Conservation (phyloP, 2,797 vertebrate genomes). For the Scleropages formosus region DNA sequence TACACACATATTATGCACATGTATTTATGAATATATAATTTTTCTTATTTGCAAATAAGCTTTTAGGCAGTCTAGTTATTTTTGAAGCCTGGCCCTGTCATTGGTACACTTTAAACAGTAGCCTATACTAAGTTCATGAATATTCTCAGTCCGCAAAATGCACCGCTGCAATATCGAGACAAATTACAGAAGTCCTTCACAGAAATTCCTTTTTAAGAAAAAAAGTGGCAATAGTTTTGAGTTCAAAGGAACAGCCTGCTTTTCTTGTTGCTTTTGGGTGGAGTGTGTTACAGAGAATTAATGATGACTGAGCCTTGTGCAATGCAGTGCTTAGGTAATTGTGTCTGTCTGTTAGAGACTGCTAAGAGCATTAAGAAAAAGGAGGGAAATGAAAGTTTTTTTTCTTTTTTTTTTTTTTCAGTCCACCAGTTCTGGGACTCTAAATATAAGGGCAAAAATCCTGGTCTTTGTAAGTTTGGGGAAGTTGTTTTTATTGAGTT, state of each 20-base stretch:
- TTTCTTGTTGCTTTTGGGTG: slow-evolving; percentile 60
- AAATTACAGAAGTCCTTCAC: slow-evolving; percentile 20
- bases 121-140: neutral
- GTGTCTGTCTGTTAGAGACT: slow-evolving; percentile 89
- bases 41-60: slow-evolving; percentile 65
- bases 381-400: slow-evolving; percentile 40
- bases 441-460: slow-evolving; percentile 80
- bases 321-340: slow-evolving; percentile 89
- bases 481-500: slow-evolving; percentile 66
- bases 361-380: slow-evolving; percentile 76
- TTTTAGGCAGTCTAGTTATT: slow-evolving; percentile 77
- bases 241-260: slow-evolving; percentile 56
- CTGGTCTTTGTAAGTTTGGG: slow-evolving; percentile 80
- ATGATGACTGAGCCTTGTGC: slow-evolving; percentile 86
- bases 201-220: slow-evolving; percentile 30
- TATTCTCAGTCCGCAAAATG: slow-evolving; percentile 11
- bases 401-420: slow-evolving; percentile 78
- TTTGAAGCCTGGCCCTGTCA: slow-evolving; percentile 64
- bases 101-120: slow-evolving; percentile 36
- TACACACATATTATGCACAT: slow-evolving; percentile 34
- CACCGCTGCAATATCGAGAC: slow-evolving; percentile 55
- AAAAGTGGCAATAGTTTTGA: slow-evolving; percentile 64
- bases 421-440: slow-evolving; percentile 84
- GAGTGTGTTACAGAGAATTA: slow-evolving; percentile 76
- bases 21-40: slow-evolving; percentile 53